These are phyloP conservation scores for Oreonectes daqikongensis DNA, from an alignment of 2,797 vertebrate species.

Conservation along the genomic window DNA sequence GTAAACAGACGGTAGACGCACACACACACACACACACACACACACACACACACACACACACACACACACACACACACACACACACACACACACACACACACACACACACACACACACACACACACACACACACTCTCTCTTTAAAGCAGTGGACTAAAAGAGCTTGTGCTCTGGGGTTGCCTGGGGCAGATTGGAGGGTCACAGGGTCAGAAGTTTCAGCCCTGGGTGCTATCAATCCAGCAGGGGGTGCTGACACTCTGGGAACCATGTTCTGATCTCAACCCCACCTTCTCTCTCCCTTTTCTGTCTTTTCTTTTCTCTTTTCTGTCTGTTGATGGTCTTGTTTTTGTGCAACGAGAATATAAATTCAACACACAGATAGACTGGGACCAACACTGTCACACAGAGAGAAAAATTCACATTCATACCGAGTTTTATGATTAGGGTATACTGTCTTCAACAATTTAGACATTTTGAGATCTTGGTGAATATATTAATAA, in stretches of 20 bases:
- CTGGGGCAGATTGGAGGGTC: slow-evolving; percentile 50
- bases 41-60: neutral
- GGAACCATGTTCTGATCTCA: slow-evolving; percentile 66
- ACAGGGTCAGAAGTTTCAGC: slow-evolving; percentile 61
- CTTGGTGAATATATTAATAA: too few relatives aligned
- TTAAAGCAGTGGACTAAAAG: slow-evolving; percentile 16
- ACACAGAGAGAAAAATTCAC: neutral
- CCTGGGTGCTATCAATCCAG: slow-evolving; percentile 78
- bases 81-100: neutral
- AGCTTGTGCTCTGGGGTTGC: slow-evolving; percentile 25
- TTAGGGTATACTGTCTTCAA: neutral
- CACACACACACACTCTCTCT: neutral
- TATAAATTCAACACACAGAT: slow-evolving; percentile 1
- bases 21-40: neutral
- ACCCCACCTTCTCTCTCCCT: slow-evolving; percentile 46
- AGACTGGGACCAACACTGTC: neutral
- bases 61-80: neutral
- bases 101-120: neutral
- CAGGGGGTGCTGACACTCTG: slow-evolving; percentile 94
- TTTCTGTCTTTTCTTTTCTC: neutral
- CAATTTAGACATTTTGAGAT: too few relatives aligned
- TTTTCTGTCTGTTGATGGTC: slow-evolving; percentile 53
- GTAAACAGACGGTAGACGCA: slow-evolving; percentile 22
- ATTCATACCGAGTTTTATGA: neutral
- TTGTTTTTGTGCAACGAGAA: slow-evolving; percentile 46